Conservation (phyloP, 2,113 vertebrate species). For the Melanerpes aurifrons region DNA sequence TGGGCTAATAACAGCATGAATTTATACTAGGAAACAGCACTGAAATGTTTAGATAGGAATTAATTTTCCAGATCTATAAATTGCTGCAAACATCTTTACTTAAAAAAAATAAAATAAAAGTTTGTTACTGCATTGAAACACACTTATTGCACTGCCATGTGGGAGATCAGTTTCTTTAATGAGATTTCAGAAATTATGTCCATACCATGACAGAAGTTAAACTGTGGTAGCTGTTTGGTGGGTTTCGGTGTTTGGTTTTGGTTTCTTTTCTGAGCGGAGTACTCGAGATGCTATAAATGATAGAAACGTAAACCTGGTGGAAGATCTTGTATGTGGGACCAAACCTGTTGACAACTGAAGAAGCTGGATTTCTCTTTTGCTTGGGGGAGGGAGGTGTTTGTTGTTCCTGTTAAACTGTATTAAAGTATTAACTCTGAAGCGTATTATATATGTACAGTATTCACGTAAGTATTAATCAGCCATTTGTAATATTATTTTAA, state of each 20-base stretch:
- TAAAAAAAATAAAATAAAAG: not conserved
- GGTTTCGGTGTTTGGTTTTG: not conserved
- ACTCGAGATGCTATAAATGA: not conserved
- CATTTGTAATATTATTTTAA: conserved; percentile 35
- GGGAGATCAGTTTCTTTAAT: not conserved
- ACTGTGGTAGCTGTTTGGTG: not conserved
- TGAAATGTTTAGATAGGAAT: not conserved
- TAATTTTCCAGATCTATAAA: not conserved
- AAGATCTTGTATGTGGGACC: conserved; percentile 5
- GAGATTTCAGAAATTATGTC: not conserved
- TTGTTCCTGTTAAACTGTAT: not conserved
- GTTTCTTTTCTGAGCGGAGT: not conserved
- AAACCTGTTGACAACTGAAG: not conserved
- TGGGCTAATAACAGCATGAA: not conserved
- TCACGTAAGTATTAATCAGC: not conserved
- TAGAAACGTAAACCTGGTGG: not conserved
- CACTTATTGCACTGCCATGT: not conserved
- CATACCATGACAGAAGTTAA: not conserved
- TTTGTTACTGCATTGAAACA: not conserved
- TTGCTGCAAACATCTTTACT: not conserved
- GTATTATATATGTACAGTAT: conserved; percentile 6
- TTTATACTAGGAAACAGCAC: not conserved
- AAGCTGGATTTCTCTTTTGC: not conserved
- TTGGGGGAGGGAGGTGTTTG: not conserved
- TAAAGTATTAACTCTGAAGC: not conserved